Evolutionary conservation across 1,140 invertebrate genomes (phyloP).

Genomic region (Teleogryllus occipitalis): DNA sequence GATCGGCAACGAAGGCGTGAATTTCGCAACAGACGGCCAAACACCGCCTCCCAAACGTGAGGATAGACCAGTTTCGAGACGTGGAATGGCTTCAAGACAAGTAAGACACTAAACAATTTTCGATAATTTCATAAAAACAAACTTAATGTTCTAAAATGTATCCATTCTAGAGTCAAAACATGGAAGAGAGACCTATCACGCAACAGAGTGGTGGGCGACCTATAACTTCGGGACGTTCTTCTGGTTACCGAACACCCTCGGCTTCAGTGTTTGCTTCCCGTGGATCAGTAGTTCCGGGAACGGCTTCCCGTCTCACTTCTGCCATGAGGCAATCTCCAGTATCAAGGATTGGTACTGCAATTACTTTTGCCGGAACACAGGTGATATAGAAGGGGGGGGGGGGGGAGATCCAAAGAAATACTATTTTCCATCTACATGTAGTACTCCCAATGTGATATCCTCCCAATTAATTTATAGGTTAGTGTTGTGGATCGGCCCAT

Average conservation of each 20-base stretch:
- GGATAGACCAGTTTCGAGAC: constrained; percentile 10
- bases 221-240: not conserved
- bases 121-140: not conserved
- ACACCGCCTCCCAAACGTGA: not conserved
- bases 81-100: constrained; percentile 12
- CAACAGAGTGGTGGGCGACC: constrained; percentile 8
- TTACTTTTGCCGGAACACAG: constrained; percentile 12
- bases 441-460: not conserved
- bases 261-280: constrained; percentile 7
- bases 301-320: constrained; percentile 23
- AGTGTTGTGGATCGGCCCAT: constrained; percentile 62
- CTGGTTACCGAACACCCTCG: constrained; percentile 6
- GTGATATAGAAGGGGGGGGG: not conserved
- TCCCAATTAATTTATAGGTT: constrained; percentile 20
- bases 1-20: not conserved
- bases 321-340: constrained; percentile 21
- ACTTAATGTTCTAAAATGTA: no score
- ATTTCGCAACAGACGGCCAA: not conserved
- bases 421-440: not conserved
- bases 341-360: not conserved
- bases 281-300: constrained; percentile 14
- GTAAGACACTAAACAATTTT: not conserved
- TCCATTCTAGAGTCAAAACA: not conserved
- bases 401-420: not conserved
- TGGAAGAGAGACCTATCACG: constrained; percentile 12